These are phyloP conservation scores for Cyaniris semiargus DNA, from an alignment of 2,888 invertebrate species.

Conservation along the genomic window DNA sequence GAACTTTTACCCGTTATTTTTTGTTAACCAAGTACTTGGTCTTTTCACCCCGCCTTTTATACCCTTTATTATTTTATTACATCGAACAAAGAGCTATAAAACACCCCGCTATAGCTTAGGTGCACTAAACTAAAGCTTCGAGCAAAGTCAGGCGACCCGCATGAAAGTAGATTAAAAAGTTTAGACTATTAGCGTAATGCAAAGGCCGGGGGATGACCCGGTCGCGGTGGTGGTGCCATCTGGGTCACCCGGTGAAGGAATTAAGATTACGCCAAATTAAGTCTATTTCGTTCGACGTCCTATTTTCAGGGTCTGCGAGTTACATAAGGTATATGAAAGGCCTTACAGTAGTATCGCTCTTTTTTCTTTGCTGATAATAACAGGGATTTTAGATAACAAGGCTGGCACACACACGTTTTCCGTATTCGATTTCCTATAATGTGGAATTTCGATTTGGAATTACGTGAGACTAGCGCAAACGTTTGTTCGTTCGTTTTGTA, in stretches of 20 bases:
- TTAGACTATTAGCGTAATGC: constrained; percentile 26
- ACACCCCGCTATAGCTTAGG: neutral
- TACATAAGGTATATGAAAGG: neutral
- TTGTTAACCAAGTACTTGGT: too few species aligned
- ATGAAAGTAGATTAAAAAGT: constrained; percentile 9
- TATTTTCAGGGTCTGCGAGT: neutral
- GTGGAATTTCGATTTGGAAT: too few species aligned
- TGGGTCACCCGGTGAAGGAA: constrained; percentile 15
- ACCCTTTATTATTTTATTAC: neutral
- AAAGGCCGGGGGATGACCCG: constrained; percentile 24
- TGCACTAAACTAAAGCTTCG: neutral
- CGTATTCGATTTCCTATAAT: too few species aligned
- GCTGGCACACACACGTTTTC: too few species aligned
- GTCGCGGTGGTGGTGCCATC: constrained; percentile 23
- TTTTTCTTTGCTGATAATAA: neutral
- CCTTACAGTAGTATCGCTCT: neutral
- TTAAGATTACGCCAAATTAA: constrained; percentile 26
- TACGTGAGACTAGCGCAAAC: too few species aligned
- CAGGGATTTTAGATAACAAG: neutral
- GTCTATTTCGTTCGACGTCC: neutral
- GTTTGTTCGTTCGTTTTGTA: too few species aligned
- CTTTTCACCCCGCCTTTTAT: too few species aligned
- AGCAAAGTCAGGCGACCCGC: neutral
- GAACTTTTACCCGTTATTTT: neutral
- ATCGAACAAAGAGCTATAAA: neutral